phyloP scores from a whole-genome alignment of 2,113 vertebrate species.

The Apodemus sylvaticus region DNA sequence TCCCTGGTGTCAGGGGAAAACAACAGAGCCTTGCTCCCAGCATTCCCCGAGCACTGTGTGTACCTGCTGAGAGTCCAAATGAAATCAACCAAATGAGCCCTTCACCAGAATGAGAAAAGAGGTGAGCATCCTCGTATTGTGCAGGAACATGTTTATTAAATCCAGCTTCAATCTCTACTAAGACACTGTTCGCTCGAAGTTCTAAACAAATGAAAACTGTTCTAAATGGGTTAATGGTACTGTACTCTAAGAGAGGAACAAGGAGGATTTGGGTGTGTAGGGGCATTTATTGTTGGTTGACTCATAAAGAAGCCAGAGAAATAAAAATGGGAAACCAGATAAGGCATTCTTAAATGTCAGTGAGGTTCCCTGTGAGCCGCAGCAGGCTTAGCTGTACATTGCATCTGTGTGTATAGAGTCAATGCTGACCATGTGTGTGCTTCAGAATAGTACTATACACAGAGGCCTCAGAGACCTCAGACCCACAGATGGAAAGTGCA shows the following conservation, averaged over 20 bases:
- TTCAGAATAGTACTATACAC: background rate
- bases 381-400: background rate
- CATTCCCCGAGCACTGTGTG: background rate
- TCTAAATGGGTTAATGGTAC: conserved; percentile 53
- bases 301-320: conserved; percentile 3
- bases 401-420: background rate
- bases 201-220: conserved; percentile 60
- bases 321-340: background rate
- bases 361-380: background rate
- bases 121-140: conserved; percentile 46
- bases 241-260: background rate
- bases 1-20: background rate
- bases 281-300: conserved; percentile 21
- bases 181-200: conserved; percentile 57
- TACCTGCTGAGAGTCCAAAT: conserved; percentile 55
- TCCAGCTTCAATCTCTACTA: conserved; percentile 49
- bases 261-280: background rate
- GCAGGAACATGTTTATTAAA: conserved; percentile 77
- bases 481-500: background rate
- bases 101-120: conserved; percentile 45
- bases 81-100: conserved; percentile 33
- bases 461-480: background rate
- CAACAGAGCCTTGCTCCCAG: background rate
- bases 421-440: background rate
- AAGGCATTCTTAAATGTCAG: background rate